Conservation (phyloP, 2,113 vertebrate genomes). For the Rallus limicola region DNA sequence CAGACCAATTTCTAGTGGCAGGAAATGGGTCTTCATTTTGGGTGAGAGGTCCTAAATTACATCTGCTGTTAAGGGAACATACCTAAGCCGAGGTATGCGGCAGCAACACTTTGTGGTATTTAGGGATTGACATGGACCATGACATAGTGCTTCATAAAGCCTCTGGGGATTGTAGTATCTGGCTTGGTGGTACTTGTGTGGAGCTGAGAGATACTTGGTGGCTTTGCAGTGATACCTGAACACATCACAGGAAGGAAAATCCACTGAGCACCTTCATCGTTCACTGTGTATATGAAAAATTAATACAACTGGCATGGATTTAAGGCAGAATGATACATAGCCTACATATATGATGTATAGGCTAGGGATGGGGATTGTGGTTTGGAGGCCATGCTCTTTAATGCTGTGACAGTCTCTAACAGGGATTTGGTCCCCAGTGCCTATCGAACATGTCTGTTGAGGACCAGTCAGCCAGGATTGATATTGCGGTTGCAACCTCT, state of each 20-base stretch:
- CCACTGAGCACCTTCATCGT: background rate
- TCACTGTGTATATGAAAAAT: background rate
- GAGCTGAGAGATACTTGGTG: background rate
- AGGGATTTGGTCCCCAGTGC: background rate
- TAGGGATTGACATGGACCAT: background rate
- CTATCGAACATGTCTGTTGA: accelerated
- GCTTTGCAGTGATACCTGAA: background rate
- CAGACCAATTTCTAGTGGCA: background rate
- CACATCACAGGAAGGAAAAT: background rate
- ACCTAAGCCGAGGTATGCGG: accelerated
- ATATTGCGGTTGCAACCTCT: background rate
- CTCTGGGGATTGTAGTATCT: background rate
- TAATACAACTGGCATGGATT: background rate
- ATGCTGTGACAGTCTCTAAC: accelerated
- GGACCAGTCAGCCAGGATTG: no score
- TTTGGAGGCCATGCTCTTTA: accelerated
- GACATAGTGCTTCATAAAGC: background rate
- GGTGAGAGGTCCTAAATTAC: background rate
- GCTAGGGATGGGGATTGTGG: background rate
- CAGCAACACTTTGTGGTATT: background rate
- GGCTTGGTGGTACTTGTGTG: background rate
- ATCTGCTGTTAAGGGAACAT: background rate
- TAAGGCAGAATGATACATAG: background rate
- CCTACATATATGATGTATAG: background rate
- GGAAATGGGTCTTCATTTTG: background rate